Base-by-base conservation (phyloP, 1,140 invertebrate species). In the Heliothis virescens region DNA sequence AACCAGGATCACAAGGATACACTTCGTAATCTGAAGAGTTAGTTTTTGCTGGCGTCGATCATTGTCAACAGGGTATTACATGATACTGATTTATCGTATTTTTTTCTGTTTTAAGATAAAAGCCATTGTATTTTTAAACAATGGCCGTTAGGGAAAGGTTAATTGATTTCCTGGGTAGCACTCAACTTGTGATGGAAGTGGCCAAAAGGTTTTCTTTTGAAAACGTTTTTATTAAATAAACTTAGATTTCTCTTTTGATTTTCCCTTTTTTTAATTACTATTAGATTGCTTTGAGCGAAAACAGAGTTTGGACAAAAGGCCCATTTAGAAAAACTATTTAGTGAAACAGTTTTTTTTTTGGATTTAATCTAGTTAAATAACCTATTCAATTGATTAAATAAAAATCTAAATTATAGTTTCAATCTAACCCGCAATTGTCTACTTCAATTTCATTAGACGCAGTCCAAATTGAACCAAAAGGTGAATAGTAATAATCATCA, bases 121-220 rank as follows among this genome's bases (percentile, higher is more conserved):
- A 41, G 18, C 67, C 21, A 71, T 71, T 71, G 67, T 71, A 53
- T 52, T 71, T 53, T 71, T 52, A 71, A 71, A 71, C 67, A 71
- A 71, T 53, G 41, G 16, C 29, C 13, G 48, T 29, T 71, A n/a
- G 63, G 48, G 29, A 69, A 71, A 71, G 67, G 67, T 71, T 71
- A 71, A 71, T 71, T 71, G 48, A 71, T 71, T 52, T 69, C 62
- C 65, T 52, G 65, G 47, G 63, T 67, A 26, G 16, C 18, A 29
- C 41, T 67, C 48, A 67, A 21, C 18, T 53, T 16, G 48, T 53
- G 67, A 21, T 41, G 53, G 3, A 57, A 57, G 52, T 26, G 9
- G 53, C 16, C n/a, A 2, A 59, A 59, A 73, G 53, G 18, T 55
- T 73, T 73, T 57, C 69, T 57, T 73, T 47, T 47, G n/a, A 57